Conservation (phyloP, 2,113 vertebrate species). For the Ondatra zibethicus region DNA sequence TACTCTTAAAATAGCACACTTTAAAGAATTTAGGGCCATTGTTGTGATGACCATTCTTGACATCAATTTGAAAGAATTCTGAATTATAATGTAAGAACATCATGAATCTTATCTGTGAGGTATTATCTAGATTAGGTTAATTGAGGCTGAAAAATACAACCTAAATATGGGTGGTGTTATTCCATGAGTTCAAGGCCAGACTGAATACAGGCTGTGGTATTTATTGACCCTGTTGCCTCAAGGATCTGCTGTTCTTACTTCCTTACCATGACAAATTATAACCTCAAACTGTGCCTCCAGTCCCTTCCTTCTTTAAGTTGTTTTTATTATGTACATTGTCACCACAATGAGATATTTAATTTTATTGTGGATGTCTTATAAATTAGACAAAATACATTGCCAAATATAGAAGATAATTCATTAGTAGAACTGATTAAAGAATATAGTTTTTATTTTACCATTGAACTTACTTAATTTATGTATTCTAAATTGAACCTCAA, state of each 20-base stretch:
- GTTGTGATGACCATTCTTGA: neutral
- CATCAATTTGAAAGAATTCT: neutral
- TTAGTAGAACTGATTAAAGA: neutral
- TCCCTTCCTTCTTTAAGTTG: neutral
- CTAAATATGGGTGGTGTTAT: neutral
- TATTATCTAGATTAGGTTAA: neutral
- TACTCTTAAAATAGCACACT: neutral
- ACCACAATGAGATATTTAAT: neutral
- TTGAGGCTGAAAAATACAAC: neutral
- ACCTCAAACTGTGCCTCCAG: neutral
- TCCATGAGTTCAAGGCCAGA: neutral
- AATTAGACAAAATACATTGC: neutral
- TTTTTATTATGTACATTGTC: neutral
- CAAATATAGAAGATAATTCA: neutral
- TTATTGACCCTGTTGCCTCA: neutral
- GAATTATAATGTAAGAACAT: neutral
- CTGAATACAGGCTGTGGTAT: neutral
- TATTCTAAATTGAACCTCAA: neutral
- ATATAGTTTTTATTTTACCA: neutral
- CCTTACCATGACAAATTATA: neutral
- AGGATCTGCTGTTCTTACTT: neutral
- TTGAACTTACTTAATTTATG: neutral
- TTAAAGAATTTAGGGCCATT: neutral
- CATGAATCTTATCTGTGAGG: neutral
- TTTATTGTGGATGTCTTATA: neutral